A percentile compares a stretch with the other conserved stretches of the same genome.
These are phyloP conservation scores for Drosophila busckii DNA, from an alignment of 1,140 invertebrate species.

Conservation along the genomic window DNA sequence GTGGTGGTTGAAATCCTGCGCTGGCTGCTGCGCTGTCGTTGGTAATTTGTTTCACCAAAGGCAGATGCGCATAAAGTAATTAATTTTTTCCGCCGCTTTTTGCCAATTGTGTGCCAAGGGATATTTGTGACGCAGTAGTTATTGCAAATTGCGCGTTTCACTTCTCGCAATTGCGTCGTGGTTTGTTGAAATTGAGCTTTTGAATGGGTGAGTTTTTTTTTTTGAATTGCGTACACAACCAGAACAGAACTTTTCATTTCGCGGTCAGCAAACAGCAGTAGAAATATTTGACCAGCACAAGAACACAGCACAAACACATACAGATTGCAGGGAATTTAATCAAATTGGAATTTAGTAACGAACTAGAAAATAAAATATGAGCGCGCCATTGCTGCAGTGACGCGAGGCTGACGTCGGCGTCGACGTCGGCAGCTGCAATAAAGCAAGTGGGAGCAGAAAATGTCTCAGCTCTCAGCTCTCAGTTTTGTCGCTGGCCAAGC, in stretches of 20 bases:
- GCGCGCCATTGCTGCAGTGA: no score
- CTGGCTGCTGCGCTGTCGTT: constrained; percentile 36
- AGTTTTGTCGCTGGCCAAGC: constrained; percentile 11
- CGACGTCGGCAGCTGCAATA: constrained; percentile 64
- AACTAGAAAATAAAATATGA: no score
- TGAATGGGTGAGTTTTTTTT: constrained; percentile 25
- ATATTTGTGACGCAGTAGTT: not conserved
- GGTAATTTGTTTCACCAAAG: constrained; percentile 46
- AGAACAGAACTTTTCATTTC: constrained; percentile 34
- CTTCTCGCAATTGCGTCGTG: no score
- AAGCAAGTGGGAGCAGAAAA: constrained; percentile 51
- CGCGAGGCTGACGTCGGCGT: no score
- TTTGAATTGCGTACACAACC: constrained; percentile 6
- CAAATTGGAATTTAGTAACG: constrained; percentile 41
- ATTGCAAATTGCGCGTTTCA: not conserved
- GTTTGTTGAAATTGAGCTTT: no score
- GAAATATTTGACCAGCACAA: constrained; percentile 30
- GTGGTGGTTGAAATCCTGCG: constrained; percentile 42
- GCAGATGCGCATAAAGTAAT: constrained; percentile 67
- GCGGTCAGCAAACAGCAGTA: no score
- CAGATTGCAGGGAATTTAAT: no score
- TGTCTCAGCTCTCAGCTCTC: no score
- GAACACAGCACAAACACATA: constrained; percentile 5
- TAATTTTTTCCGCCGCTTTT: constrained; percentile 36
- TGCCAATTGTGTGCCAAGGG: constrained; percentile 8